phyloP scores from a whole-genome alignment of 2,797 vertebrate species.

The Agapornis canus region DNA sequence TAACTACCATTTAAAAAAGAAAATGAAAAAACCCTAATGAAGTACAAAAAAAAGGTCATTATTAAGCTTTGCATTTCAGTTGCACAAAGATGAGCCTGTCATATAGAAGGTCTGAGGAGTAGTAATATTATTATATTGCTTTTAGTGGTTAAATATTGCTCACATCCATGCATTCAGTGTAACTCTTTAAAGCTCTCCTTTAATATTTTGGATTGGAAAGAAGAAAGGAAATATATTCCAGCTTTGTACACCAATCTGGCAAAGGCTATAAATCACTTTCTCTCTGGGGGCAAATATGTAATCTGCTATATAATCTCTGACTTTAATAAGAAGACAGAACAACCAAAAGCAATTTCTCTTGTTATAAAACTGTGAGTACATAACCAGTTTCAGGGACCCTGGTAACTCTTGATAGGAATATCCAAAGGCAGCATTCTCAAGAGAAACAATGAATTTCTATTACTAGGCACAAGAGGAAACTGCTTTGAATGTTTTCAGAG shows the following conservation, averaged over 20 bases:
- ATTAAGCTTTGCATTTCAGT: background rate
- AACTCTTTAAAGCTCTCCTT: background rate
- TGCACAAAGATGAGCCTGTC: background rate
- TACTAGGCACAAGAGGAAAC: background rate
- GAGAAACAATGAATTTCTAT: background rate
- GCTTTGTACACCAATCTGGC: background rate
- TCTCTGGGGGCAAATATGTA: background rate
- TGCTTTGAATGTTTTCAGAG: background rate
- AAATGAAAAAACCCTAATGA: background rate
- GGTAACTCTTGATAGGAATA: background rate
- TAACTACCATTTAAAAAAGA: background rate
- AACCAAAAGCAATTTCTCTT: background rate
- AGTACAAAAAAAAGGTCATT: background rate
- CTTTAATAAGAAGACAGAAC: conserved; percentile 18
- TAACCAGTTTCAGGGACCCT: background rate
- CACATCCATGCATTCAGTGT: background rate
- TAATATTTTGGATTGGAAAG: background rate
- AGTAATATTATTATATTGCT: background rate
- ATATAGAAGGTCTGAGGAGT: background rate
- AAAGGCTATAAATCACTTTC: background rate
- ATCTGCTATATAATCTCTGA: conserved; percentile 22
- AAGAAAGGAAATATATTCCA: background rate
- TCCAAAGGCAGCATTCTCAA: conserved; percentile 6
- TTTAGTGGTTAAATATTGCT: background rate
- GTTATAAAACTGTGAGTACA: background rate